Percentiles rank a stretch among this genome's conserved stretches.
These are phyloP conservation scores for Notiomystis cincta DNA, from an alignment of 2,113 vertebrate genomes.

Conservation along the genomic window DNA sequence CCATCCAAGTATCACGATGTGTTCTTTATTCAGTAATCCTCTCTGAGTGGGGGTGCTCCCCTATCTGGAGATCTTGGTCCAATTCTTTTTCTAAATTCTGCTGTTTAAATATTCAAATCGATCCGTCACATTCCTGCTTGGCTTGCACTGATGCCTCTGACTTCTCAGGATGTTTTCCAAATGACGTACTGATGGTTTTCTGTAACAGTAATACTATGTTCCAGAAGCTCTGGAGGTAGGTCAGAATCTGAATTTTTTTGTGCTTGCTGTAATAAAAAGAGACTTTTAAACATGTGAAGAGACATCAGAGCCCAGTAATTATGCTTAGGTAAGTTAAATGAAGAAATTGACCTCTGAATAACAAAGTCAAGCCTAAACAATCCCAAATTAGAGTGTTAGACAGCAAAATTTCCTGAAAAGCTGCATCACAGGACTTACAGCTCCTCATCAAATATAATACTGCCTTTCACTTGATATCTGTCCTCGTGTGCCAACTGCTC, in stretches of 20 bases:
- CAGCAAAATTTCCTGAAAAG: conserved; percentile 8
- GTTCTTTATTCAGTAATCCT: neutral
- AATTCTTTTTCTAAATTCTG: neutral
- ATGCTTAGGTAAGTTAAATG: neutral
- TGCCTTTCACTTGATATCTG: neutral
- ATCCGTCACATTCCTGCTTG: neutral
- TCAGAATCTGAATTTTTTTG: neutral
- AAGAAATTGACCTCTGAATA: neutral
- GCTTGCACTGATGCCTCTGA: neutral
- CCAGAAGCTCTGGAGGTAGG: neutral
- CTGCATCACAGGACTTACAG: neutral
- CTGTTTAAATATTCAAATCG: conserved; percentile 19
- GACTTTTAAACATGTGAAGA: neutral
- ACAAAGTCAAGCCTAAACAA: neutral
- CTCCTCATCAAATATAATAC: neutral
- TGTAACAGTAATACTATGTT: neutral
- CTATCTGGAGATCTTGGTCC: neutral
- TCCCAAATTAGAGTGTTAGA: neutral
- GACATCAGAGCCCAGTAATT: neutral
- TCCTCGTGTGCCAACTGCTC: neutral
- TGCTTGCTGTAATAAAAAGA: neutral
- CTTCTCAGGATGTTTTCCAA: conserved; percentile 26
- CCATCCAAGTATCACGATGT: neutral
- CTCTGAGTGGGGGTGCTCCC: neutral
- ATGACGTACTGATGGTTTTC: neutral